Conservation (phyloP, 2,888 invertebrate species). For the Bombylius discolor region DNA sequence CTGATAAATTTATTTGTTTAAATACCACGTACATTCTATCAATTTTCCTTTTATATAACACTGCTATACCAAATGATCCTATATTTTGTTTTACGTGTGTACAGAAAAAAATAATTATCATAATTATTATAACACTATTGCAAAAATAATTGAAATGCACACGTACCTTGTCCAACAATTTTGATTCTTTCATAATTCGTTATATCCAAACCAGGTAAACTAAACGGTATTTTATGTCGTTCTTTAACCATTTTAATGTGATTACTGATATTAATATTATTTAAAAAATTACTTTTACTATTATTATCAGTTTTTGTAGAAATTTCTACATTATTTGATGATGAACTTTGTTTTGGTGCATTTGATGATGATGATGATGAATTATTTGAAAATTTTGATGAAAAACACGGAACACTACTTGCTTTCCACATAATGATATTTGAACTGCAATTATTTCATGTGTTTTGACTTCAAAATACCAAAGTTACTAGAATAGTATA, state of each 20-base stretch:
- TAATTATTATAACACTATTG: not conserved
- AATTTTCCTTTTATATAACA: slow-evolving; percentile 48
- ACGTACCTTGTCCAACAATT: slow-evolving; percentile 30
- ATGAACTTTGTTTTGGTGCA: not conserved
- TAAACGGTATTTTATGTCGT: slow-evolving; percentile 8
- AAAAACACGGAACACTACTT: slow-evolving; percentile 31
- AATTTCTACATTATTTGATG: not conserved
- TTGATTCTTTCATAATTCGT: slow-evolving; percentile 31
- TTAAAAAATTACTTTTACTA: no score
- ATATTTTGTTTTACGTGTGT: no score
- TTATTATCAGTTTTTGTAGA: no score
- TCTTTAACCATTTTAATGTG: slow-evolving; percentile 2
- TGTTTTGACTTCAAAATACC: not conserved
- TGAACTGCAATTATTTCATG: not conserved
- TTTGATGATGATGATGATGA: not conserved
- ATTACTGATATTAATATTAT: not conserved
- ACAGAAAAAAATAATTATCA: not conserved
- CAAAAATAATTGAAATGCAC: not conserved
- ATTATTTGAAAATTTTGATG: slow-evolving; percentile 29
- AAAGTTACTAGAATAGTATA: not conserved
- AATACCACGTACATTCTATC: slow-evolving; percentile 55
- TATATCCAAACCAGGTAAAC: slow-evolving; percentile 25
- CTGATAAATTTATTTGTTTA: slow-evolving; percentile 59
- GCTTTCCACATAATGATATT: slow-evolving; percentile 23
- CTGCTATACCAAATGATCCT: slow-evolving; percentile 59